Base-by-base conservation (phyloP, 1,140 invertebrate species). In the Drosophila leontia region DNA sequence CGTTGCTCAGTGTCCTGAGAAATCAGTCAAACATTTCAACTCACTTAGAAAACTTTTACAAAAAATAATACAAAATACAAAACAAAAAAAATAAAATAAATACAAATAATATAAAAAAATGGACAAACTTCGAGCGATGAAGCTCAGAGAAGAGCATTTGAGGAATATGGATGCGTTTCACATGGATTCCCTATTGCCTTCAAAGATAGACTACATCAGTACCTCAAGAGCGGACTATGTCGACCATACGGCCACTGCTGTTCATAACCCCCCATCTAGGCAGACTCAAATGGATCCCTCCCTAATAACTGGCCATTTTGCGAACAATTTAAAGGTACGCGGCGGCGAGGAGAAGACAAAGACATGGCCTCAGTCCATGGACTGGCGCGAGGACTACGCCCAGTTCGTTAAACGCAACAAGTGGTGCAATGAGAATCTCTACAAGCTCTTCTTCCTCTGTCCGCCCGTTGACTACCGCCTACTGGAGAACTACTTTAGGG, bases 1-100 rank as follows among this genome's bases (percentile, higher is more conserved):
- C 94, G 91, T 96, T 95, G 39, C 93, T 93, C 78, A 96, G 93
- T 60, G 93, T 94, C 63, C 94, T 93, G 65, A 35, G 72, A 91
- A 72, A 9, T 45, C 4, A 75, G 35, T 80, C 57, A 75, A 3
- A 57, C 26, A 45, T 44, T 56, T 48, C 39, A 13, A 47, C n/a
- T 15, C 47, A 41, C 15, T 23, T 26, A 29, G 7, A 32, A 42
- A 56, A 19, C 12, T n/a, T 11, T 7, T 19, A 50, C 26, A 39
- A 39, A 37, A 39, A 29, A n/a, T 37, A 53, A 3, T 41, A 2
- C 23, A 23, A 29, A 60, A 13, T n/a, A 37, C 11, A 56, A n/a
- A 5, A 32, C n/a, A 34, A 26, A 48, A 50, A 29, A n/a, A n/a
- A 29, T 29, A n/a, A n/a, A n/a, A n/a, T n/a, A n/a, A n/a, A 48